Base-by-base conservation (phyloP, 1,140 invertebrate genomes). In the Melanaphis sacchari region DNA sequence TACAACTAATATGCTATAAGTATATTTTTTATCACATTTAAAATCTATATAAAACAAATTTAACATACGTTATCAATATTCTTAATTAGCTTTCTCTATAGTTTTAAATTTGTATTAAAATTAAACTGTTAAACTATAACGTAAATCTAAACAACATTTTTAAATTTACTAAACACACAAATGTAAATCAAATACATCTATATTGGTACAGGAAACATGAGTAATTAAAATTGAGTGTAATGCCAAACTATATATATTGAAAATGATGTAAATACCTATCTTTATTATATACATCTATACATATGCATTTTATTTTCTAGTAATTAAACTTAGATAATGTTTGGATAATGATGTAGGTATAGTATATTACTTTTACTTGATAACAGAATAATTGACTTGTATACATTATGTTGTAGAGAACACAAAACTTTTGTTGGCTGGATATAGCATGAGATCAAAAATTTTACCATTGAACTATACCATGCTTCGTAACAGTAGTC, bases 381-480 rank as follows among this genome's bases (percentile, higher is more conserved):
- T 49, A 46, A 49, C 43, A 9, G 2, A 52, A 89, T 89, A 89
- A 89, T 89, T 54, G 46, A 89, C 88, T 89, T 54, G 88, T 89
- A 38, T 89, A 52, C 88, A 89, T 89, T 89, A 52, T 89, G 88
- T 54, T 54, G 38, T 40, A 31, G 49, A 18, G 11, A 38, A 88
- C n/a, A 54, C 46, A 54, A 40, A 89, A 89, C 88, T 38, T 84
- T 41, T 84, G 8, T 89, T 54, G 88, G 46, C 49, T 46, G 41
- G 43, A 46, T 87, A 15, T n/a, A 31, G 24, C 8, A 8, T 38
- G 6, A n/a, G 66, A 41, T 31, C 54, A 31, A 15, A 90, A n/a
- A 90, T 49, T 92, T 38, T 36, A 91, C 54, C 24, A 81, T 46
- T 31, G 8, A 91, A 81, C 18, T 15, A 24, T 43, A 82, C 41